Percentiles rank a stretch among this genome's conserved stretches.
phyloP scores from a whole-genome alignment of 1,140 invertebrate species.

The Leptopilina clavipes region DNA sequence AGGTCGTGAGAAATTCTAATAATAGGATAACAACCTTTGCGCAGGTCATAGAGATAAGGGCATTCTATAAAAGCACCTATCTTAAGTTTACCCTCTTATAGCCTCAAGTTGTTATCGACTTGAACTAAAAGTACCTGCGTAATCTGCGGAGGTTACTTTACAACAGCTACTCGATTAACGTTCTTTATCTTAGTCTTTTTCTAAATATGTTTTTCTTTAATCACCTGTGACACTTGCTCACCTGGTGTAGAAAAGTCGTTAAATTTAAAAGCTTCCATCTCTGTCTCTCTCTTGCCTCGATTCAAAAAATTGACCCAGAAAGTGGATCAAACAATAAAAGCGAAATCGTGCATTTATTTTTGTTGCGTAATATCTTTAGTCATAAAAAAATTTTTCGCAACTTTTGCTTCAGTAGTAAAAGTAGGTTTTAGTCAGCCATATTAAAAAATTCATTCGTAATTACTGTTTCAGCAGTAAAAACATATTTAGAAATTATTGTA shows the following conservation, averaged over 20 bases:
- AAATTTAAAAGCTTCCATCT: neutral
- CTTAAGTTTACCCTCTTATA: neutral
- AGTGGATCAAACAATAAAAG: no score
- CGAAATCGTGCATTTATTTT: no score
- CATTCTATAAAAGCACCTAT: slow-evolving; percentile 7
- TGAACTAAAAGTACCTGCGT: slow-evolving; percentile 28
- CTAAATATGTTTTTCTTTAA: neutral
- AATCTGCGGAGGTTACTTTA: slow-evolving; percentile 23
- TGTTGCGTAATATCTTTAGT: no score
- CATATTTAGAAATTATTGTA: no score
- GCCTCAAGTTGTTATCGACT: slow-evolving; percentile 14
- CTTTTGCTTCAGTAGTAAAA: no score
- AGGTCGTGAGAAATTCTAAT: slow-evolving; percentile 4
- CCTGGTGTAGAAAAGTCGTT: neutral
- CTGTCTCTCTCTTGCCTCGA: neutral
- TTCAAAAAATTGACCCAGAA: neutral
- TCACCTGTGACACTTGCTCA: neutral
- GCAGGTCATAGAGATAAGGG: neutral
- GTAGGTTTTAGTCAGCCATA: no score
- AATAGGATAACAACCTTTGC: neutral
- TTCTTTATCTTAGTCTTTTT: slow-evolving; percentile 25
- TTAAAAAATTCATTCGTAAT: no score
- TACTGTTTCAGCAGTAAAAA: no score
- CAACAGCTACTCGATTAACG: slow-evolving; percentile 31
- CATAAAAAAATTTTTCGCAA: no score